A percentile compares a stretch with the other conserved stretches of the same genome.
These are phyloP conservation scores for Apodemia zela DNA, from an alignment of 2,888 invertebrate species.

Conservation along the genomic window DNA sequence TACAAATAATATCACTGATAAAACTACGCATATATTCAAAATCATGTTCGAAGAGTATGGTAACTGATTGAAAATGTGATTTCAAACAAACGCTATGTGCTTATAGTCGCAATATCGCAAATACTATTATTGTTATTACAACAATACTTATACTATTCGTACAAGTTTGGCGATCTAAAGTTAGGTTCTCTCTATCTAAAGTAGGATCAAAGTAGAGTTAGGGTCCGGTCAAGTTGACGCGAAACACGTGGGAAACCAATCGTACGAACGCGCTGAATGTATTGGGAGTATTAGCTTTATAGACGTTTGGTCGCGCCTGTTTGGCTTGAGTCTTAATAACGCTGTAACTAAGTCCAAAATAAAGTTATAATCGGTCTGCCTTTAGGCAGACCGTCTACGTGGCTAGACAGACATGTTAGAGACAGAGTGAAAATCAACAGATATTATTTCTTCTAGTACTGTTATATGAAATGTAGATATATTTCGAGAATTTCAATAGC, in stretches of 20 bases:
- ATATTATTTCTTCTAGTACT: no score
- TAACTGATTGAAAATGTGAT: not conserved
- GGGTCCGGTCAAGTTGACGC: not conserved
- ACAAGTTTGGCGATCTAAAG: not conserved
- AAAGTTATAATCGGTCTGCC: no score
- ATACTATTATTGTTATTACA: not conserved
- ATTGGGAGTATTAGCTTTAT: not conserved
- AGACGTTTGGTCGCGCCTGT: not conserved
- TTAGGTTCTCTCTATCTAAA: no score
- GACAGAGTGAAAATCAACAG: not conserved
- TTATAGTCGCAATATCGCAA: not conserved
- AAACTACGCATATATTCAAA: constrained; percentile 16
- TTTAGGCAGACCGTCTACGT: not conserved
- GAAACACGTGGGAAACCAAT: not conserved
- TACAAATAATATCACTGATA: constrained; percentile 28
- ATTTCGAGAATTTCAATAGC: no score
- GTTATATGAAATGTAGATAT: no score
- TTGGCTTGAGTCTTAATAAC: not conserved
- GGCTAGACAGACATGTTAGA: not conserved
- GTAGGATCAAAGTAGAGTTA: no score
- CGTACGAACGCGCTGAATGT: not conserved
- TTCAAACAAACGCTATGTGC: not conserved
- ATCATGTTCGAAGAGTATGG: constrained; percentile 12
- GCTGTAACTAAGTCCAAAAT: not conserved
- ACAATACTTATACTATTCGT: no score